Conservation (phyloP, 2,888 invertebrate genomes). For the Falcaria lacertinaria region DNA sequence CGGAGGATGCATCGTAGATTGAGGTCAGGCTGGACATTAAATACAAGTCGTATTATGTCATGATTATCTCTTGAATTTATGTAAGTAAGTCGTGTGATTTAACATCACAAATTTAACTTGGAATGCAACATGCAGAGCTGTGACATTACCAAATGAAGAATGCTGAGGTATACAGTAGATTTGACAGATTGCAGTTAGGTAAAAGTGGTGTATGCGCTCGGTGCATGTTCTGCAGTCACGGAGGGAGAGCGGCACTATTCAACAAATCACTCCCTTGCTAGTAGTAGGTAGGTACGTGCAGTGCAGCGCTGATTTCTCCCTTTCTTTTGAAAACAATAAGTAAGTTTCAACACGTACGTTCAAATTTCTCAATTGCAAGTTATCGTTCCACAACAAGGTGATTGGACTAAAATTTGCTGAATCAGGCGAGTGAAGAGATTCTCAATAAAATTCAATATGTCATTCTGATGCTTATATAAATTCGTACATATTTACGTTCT, state of each 20-base stretch:
- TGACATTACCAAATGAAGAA: neutral
- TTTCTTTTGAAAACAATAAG: neutral
- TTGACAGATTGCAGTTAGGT: slow-evolving; percentile 1
- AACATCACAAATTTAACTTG: neutral
- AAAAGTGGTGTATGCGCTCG: slow-evolving; percentile 12
- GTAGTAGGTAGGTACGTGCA: too few relatives aligned
- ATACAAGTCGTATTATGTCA: neutral
- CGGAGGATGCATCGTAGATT: neutral
- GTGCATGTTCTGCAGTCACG: slow-evolving; percentile 27
- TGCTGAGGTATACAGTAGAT: neutral
- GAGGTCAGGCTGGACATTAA: neutral
- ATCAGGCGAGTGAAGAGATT: too few relatives aligned
- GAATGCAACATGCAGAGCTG: neutral
- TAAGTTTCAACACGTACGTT: neutral
- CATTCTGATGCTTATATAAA: too few relatives aligned
- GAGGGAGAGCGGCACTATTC: slow-evolving; percentile 12
- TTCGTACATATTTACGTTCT: too few relatives aligned
- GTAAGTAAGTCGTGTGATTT: neutral
- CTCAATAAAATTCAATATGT: too few relatives aligned
- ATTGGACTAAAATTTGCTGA: too few relatives aligned
- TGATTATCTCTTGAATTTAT: neutral
- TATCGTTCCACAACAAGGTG: neutral
- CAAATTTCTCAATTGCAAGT: neutral
- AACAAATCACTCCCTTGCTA: slow-evolving; percentile 6
- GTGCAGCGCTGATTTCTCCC: neutral